phyloP scores from a whole-genome alignment of 2,113 vertebrate species.

The Megaceryle maxima region DNA sequence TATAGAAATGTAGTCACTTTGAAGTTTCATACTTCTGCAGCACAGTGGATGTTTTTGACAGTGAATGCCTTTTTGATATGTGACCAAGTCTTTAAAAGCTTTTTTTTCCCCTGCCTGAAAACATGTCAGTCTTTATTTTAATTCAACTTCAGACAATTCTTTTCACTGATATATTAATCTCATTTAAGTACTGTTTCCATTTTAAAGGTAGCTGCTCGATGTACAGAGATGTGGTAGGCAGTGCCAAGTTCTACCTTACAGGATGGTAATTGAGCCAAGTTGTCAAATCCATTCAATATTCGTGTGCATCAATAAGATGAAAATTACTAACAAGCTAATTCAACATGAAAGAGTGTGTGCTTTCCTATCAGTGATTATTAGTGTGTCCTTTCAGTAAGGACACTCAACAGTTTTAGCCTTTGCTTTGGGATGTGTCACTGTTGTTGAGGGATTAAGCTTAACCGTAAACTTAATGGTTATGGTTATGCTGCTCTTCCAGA shows the following conservation, averaged over 20 bases:
- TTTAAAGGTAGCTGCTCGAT: not conserved
- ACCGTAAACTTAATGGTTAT: not conserved
- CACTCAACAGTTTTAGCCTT: not conserved
- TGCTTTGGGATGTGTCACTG: not conserved
- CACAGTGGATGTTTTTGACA: not conserved
- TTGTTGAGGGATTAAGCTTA: not conserved
- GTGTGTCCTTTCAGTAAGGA: not conserved
- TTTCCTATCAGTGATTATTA: not conserved
- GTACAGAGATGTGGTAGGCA: not conserved
- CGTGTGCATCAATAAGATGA: not conserved
- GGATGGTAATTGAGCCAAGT: not conserved
- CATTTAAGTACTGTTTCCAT: not conserved
- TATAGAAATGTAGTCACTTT: not conserved
- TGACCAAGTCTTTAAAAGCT: not conserved
- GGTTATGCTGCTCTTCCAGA: not conserved
- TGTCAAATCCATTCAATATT: not conserved
- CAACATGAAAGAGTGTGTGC: not conserved
- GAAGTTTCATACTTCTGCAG: not conserved
- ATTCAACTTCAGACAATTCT: not conserved
- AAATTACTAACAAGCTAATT: not conserved
- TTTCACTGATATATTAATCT: not conserved
- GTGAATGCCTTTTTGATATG: not conserved
- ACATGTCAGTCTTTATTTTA: not conserved
- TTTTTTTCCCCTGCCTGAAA: not conserved
- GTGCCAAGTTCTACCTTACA: not conserved